Percentiles rank a stretch among this genome's conserved stretches.
Evolutionary conservation across 2,888 invertebrate genomes (phyloP).

Genomic region (Adelognathus sp.): DNA sequence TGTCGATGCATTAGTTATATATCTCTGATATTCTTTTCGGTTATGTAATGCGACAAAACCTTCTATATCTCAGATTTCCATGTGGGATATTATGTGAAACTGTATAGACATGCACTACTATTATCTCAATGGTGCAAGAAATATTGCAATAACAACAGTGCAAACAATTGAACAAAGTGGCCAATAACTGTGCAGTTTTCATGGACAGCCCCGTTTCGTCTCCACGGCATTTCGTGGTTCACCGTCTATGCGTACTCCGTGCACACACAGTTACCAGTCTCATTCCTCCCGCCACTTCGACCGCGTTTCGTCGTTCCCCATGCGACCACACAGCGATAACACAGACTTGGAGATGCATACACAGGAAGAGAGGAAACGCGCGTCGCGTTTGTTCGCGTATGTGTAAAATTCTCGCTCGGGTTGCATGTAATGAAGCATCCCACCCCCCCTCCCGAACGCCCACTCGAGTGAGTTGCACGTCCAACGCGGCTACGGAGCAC

Average conservation of each 20-base stretch:
- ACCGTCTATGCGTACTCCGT: neutral
- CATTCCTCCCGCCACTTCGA: neutral
- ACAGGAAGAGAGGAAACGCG: neutral
- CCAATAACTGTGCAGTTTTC: neutral
- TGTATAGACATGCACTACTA: too few species aligned
- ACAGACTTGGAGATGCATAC: neutral
- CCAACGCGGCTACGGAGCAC: slow-evolving; percentile 32
- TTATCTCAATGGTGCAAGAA: neutral
- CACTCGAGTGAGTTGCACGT: slow-evolving; percentile 42
- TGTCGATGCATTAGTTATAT: too few species aligned
- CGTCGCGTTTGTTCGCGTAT: slow-evolving; percentile 43
- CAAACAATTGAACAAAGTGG: neutral
- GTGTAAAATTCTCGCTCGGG: slow-evolving; percentile 57
- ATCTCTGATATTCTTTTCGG: too few species aligned
- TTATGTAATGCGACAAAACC: too few species aligned
- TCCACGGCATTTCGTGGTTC: neutral
- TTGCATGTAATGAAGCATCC: slow-evolving; percentile 70
- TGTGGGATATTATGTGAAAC: too few species aligned
- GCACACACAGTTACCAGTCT: neutral
- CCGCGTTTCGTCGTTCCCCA: slow-evolving; percentile 1
- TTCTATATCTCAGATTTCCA: too few species aligned
- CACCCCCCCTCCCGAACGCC: slow-evolving; percentile 52
- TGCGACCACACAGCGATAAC: slow-evolving; percentile 6
- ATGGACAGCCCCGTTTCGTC: too few species aligned
- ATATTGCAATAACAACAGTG: neutral